Conservation (phyloP, 2,113 vertebrate species). For the Menura novaehollandiae region DNA sequence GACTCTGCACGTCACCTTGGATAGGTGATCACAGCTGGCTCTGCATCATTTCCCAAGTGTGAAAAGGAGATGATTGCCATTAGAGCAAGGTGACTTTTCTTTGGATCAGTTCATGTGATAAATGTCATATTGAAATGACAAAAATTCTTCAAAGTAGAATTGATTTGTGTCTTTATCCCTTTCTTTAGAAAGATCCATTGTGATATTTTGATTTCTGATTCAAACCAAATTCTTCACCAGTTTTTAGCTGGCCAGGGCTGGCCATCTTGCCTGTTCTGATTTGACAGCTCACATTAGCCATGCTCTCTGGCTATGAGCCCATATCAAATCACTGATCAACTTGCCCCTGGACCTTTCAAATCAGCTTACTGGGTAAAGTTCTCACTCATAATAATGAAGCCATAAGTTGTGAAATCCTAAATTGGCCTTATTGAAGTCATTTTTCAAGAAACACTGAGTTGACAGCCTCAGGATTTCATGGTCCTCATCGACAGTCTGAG, state of each 20-base stretch:
- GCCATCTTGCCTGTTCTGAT: background rate
- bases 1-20: background rate
- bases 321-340: background rate
- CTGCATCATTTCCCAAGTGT: background rate
- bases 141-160: background rate
- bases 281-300: background rate
- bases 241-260: background rate
- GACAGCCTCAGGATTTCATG: background rate
- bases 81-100: background rate
- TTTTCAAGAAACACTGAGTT: background rate
- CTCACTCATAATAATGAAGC: background rate
- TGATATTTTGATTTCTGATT: background rate
- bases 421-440: background rate
- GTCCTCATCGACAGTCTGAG: background rate
- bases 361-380: background rate
- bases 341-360: background rate
- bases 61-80: background rate
- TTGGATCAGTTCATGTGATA: background rate
- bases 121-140: background rate
- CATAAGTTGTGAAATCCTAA: background rate
- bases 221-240: background rate
- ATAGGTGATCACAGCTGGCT: background rate
- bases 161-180: background rate
- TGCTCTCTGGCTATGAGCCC: background rate
- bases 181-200: background rate